Conservation (phyloP, 1,140 invertebrate species). For the Archivesica marissinica region DNA sequence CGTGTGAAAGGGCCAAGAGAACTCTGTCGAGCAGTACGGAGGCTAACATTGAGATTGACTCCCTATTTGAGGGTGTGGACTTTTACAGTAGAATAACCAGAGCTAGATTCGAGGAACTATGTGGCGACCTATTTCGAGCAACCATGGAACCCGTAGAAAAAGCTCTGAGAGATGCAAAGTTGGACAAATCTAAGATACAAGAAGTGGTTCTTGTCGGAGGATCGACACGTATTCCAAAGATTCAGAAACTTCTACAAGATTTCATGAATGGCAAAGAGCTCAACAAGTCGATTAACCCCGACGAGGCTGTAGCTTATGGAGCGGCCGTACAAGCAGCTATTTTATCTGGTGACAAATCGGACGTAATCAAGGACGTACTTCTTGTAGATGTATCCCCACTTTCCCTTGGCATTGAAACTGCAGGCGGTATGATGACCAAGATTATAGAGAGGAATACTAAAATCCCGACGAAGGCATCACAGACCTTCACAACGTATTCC, state of each 20-base stretch:
- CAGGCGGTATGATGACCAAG: slow-evolving; percentile 87
- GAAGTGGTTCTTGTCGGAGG: slow-evolving; percentile 99
- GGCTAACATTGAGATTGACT: slow-evolving; percentile 89
- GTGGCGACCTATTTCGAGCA: slow-evolving; percentile 93
- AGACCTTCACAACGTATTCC: slow-evolving; percentile 82
- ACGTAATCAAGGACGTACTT: slow-evolving; percentile 80
- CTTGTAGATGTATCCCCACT: slow-evolving; percentile 82
- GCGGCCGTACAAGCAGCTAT: slow-evolving; percentile 88
- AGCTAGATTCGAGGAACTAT: slow-evolving; percentile 97
- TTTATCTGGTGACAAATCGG: slow-evolving; percentile 86
- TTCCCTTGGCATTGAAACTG: slow-evolving; percentile 85
- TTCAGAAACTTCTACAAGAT: slow-evolving; percentile 92
- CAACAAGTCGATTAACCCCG: slow-evolving; percentile 93
- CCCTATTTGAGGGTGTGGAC: slow-evolving; percentile 89
- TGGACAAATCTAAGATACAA: slow-evolving; percentile 96
- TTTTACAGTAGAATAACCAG: slow-evolving; percentile 83
- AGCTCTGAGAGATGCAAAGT: slow-evolving; percentile 95
- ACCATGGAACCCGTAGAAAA: slow-evolving; percentile 98
- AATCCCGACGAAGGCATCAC: slow-evolving; percentile 80
- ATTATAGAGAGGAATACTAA: slow-evolving; percentile 77
- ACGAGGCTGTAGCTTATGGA: slow-evolving; percentile 93
- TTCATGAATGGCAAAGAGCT: slow-evolving; percentile 96
- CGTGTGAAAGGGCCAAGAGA: slow-evolving; percentile 97
- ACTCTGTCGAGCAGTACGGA: slow-evolving; percentile 91
- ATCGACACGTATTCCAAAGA: slow-evolving; percentile 98